A percentile compares a stretch with the other conserved stretches of the same genome.
phyloP scores from a whole-genome alignment of 2,888 invertebrate species.

The Heliconius cydno region DNA sequence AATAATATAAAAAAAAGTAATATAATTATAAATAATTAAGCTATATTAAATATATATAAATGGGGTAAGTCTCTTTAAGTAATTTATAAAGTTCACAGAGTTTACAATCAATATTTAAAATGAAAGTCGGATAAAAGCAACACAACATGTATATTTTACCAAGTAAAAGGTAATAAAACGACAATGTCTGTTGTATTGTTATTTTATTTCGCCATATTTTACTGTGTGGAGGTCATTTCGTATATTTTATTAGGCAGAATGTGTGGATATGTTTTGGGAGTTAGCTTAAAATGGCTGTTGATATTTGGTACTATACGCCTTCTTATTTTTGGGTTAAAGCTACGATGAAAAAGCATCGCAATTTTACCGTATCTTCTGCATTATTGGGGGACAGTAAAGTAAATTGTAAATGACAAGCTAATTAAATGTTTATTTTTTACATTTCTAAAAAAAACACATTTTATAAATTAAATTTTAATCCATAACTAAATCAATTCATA shows the following conservation, averaged over 20 bases:
- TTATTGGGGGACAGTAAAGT: neutral
- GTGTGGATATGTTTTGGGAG: slow-evolving; percentile 1
- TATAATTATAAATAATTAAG: neutral
- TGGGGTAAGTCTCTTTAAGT: neutral
- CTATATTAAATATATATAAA: neutral
- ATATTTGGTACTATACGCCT: neutral
- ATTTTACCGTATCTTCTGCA: neutral
- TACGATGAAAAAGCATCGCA: neutral
- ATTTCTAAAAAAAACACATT: too few species aligned
- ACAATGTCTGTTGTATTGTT: neutral
- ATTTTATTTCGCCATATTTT: slow-evolving; percentile 22
- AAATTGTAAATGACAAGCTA: too few species aligned
- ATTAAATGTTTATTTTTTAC: too few species aligned
- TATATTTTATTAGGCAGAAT: slow-evolving; percentile 19
- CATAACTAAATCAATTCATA: too few species aligned
- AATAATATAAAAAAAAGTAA: too few species aligned
- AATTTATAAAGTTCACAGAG: neutral
- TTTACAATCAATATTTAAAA: neutral
- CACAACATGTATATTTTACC: neutral
- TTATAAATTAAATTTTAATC: too few species aligned
- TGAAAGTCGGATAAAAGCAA: neutral
- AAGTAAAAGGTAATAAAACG: slow-evolving; percentile 16
- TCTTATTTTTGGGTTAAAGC: neutral
- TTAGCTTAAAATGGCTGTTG: neutral
- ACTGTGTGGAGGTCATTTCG: slow-evolving; percentile 12